Conservation (phyloP, 2,113 vertebrate species). For the Recurvirostra avosetta region DNA sequence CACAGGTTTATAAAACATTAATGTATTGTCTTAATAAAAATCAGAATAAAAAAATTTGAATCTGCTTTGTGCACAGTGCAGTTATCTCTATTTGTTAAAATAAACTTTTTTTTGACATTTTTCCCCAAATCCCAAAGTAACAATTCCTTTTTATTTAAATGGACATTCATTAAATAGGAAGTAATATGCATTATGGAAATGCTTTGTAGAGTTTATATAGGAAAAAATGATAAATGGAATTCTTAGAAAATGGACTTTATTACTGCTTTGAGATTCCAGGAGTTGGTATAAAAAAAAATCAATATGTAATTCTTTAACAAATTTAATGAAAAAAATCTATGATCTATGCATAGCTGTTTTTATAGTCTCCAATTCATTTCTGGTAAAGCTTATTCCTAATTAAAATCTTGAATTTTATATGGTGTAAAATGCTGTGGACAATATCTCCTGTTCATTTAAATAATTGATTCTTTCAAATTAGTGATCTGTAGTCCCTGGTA, state of each 20-base stretch:
- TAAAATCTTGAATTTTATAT: not conserved
- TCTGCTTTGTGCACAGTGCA: not conserved
- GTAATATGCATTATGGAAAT: not conserved
- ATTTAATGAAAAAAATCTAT: not conserved
- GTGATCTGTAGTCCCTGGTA: not conserved
- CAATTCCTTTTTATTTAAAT: not conserved
- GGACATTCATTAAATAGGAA: not conserved
- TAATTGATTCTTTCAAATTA: not conserved
- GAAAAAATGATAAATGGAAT: not conserved
- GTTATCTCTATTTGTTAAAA: not conserved
- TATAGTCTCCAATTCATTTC: not conserved
- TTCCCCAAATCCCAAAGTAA: not conserved
- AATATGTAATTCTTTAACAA: not conserved
- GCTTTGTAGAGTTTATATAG: not conserved
- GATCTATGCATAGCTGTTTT: not conserved
- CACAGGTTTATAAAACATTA: not conserved
- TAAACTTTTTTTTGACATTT: not conserved
- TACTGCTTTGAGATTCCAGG: not conserved
- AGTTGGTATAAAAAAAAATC: not conserved
- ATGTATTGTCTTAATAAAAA: not conserved
- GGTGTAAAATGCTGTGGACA: not conserved
- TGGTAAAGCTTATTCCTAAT: not conserved
- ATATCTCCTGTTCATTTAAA: not conserved
- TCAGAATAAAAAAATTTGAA: not conserved
- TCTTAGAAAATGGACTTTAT: not conserved